Evolutionary conservation across 2,888 invertebrate species (phyloP), one percentile per base, ranked within the genome.

Genomic region (Smittia aterrima): DNA sequence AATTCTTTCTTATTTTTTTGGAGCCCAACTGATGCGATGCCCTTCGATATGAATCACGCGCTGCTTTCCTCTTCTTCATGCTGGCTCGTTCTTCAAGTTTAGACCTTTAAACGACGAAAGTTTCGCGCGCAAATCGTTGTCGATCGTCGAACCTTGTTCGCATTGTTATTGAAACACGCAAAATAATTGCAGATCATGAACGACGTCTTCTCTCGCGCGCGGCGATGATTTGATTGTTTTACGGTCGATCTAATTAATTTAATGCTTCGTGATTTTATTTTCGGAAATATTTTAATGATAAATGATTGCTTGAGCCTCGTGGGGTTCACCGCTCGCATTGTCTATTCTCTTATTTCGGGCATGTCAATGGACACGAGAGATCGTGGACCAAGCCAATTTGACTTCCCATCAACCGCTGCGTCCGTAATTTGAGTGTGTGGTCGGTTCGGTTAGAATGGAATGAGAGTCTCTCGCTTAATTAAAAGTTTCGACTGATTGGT

Each of bases 161-260:
- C 16, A 47, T 47, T 47, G 47, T 47, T 47, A 4, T 4, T 13
- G 47, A 47, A 47, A 58, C 58, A 22, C 58, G 18, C 22, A 22
- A 58, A 22, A 47, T 47, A 47, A 58, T 58, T 58, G 18, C 58
- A 20, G 58, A 58, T 58, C 58, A 58, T 22, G 22, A 22, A 58
- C n/a, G n/a, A 58, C 1, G 13, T 22, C 18, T 22, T 22, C 3
- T 2, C 22, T 58, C 58, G n/a, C 58, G 22, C 58, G 58, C 4
- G 58, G 18, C 18, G 22, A 58, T 47, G 16, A 25, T n/a, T 22
- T 47, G 54, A 70, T 72, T 58, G 72, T 72, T 72, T 72, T 72
- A 72, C 53, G 20, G 72, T 9, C 20, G 72, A 72, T 72, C 72
- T 72, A 72, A 72, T 72, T 72, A 72, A 72, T 68, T 16, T 68